phyloP scores from a whole-genome alignment of 2,888 invertebrate genomes.

The Drosophila lutescens region DNA sequence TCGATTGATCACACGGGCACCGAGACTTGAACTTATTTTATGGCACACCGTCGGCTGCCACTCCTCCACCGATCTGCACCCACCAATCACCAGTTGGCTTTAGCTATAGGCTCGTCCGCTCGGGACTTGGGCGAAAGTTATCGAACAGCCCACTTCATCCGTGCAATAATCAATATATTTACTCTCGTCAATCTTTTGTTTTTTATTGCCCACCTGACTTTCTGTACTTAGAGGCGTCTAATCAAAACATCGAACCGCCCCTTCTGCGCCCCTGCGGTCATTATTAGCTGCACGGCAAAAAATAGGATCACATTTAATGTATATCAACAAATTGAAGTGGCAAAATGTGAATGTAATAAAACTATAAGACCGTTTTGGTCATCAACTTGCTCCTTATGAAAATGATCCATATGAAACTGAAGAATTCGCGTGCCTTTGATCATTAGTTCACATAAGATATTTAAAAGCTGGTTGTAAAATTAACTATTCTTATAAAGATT shows the following conservation, averaged over 20 bases:
- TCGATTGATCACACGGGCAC: constrained; percentile 24
- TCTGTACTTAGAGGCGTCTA: constrained; percentile 53
- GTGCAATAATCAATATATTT: constrained; percentile 38
- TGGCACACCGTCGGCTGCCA: constrained; percentile 13
- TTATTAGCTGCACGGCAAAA: constrained; percentile 4
- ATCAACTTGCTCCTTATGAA: no score
- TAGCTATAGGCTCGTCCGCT: background rate
- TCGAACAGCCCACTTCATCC: constrained; percentile 65
- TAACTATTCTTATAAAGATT: no score
- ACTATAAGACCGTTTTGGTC: background rate
- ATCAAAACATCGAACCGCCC: constrained; percentile 35
- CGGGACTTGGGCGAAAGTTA: constrained; percentile 46
- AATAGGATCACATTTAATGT: background rate
- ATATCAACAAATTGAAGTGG: background rate
- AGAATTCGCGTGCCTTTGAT: background rate
- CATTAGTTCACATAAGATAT: background rate
- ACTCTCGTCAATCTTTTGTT: constrained; percentile 41
- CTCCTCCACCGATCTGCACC: background rate
- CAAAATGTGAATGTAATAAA: background rate
- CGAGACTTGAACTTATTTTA: constrained; percentile 27
- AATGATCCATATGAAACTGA: background rate
- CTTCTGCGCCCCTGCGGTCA: background rate
- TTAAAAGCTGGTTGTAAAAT: no score
- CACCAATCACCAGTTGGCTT: constrained; percentile 1
- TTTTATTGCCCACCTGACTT: constrained; percentile 35